Evolutionary conservation across 2,888 invertebrate genomes (phyloP), one percentile per base, ranked within the genome.

Genomic region (Sesia bembeciformis): DNA sequence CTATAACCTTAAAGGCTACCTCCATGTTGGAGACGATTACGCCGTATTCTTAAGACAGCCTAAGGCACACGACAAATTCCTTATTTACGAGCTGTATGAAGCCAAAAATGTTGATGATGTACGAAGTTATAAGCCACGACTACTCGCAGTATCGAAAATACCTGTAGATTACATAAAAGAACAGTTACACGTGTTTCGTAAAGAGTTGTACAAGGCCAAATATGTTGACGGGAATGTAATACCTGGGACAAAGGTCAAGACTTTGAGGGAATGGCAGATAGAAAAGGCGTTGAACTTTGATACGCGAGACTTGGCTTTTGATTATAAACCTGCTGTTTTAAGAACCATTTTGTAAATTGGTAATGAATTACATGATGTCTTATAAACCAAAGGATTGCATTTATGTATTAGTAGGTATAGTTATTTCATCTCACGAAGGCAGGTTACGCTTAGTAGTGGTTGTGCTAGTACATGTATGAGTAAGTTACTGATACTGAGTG

Each of bases 221-320:
- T 82, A 84, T 61, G 63, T 74, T 0, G 72, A 84, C 55, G 62
- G 70, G 3, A 74, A 77, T 52, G 61, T 73, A 1, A 67, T 88
- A 0, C 88, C 88, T 0, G 88, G 88, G 2, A 82, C 80, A 3
- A 67, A 72, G 59, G 77, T 85, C n/a, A 73, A 70, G 55, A 84
- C 81, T 0, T 54, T 87, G 43, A 72, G 83, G 50, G 88, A 88
- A 62, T 87, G 88, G 88, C 88, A 87, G 61, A 80, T 88, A 59
- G 72, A 76, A 3, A 71, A 65, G 52, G 79, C 80, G 0, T 60
- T 86, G 51, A 62, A 59, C 43, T 60, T 62, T 4, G 55, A 64
- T 1, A 58, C 50, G 7, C 54, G 58, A 4, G 64, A 62, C 6
- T 4, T 64, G 39, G 55, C 65, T 49, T 58, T 79, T 3, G 52